phyloP scores from a whole-genome alignment of 1,140 invertebrate genomes.

The Heterodera schachtii region DNA sequence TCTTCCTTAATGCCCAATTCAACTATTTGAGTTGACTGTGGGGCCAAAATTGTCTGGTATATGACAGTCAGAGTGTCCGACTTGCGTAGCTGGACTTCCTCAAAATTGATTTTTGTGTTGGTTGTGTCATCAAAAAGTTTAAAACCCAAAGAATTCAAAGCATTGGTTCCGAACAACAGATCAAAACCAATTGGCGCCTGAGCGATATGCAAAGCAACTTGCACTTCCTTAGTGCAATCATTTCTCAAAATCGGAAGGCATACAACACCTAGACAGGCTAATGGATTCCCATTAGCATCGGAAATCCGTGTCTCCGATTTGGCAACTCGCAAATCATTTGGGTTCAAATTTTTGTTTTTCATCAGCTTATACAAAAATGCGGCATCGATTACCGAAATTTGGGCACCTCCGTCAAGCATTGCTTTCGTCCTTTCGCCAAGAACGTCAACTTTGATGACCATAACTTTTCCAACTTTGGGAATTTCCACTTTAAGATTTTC shows the following conservation, averaged over 20 bases:
- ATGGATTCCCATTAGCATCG: slow-evolving; percentile 7
- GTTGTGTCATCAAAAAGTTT: too few species aligned
- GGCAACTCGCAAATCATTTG: background rate
- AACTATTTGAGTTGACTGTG: too few species aligned
- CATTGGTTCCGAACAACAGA: too few species aligned
- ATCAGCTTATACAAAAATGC: background rate
- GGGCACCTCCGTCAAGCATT: background rate
- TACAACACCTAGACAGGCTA: slow-evolving; percentile 5
- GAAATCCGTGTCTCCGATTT: background rate
- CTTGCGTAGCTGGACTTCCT: too few species aligned
- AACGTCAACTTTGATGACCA: background rate
- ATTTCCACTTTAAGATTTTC: background rate
- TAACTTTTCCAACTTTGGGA: background rate
- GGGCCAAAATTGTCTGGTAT: too few species aligned
- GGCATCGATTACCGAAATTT: background rate
- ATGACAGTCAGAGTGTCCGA: too few species aligned
- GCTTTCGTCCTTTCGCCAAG: background rate
- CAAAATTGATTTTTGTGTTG: too few species aligned
- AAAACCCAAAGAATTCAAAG: too few species aligned
- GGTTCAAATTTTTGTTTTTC: background rate
- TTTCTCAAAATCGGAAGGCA: background rate
- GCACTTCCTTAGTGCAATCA: background rate
- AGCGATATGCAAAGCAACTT: background rate
- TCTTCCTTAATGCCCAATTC: too few species aligned
- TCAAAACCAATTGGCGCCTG: too few species aligned